phyloP scores from a whole-genome alignment of 2,797 vertebrate species.

The Cheirogaleus major region DNA sequence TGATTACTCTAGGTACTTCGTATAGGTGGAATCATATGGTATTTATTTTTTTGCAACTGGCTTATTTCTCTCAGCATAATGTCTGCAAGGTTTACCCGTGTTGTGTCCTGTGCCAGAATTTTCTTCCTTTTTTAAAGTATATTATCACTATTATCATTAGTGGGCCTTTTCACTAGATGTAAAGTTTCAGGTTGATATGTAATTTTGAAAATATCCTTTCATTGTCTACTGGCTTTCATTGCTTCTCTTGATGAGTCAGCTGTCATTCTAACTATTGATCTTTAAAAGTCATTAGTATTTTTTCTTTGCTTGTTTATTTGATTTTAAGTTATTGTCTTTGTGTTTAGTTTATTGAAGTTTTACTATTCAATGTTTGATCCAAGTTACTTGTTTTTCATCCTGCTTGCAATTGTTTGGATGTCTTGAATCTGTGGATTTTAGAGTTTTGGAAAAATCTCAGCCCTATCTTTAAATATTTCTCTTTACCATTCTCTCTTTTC shows the following conservation, averaged over 20 bases:
- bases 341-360: neutral
- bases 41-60: neutral
- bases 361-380: neutral
- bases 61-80: neutral
- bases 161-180: neutral
- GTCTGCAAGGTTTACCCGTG: neutral
- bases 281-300: neutral
- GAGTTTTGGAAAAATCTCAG: neutral
- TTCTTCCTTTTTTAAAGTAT: neutral
- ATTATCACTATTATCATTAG: neutral
- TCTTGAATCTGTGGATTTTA: neutral
- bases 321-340: neutral
- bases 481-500: neutral
- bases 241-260: neutral
- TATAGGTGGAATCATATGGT: neutral
- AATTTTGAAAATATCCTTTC: neutral
- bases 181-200: neutral
- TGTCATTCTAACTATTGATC: neutral
- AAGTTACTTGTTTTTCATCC: neutral
- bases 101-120: too few relatives aligned
- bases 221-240: neutral
- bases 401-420: neutral
- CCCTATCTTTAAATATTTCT: neutral
- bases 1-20: neutral
- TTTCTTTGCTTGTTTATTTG: neutral